Evolutionary conservation across 2,888 invertebrate species (phyloP).

Genomic region (Habroteleia sp.): DNA sequence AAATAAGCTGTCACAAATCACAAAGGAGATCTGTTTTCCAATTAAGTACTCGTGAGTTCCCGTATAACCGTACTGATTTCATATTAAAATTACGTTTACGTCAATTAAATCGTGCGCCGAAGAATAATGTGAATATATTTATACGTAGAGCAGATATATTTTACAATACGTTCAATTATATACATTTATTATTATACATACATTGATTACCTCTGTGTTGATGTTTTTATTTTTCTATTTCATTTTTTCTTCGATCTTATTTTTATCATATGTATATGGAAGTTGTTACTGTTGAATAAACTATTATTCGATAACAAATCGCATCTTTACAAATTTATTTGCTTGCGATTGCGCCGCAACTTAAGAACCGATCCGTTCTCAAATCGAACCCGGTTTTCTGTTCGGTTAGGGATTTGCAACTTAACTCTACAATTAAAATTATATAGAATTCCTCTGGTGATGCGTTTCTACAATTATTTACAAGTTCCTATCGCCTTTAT

Average conservation of each 20-base stretch:
- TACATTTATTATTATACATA: slow-evolving; percentile 61
- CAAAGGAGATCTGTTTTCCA: slow-evolving; percentile 58
- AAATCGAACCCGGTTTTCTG: not conserved
- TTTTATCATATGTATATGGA: slow-evolving; percentile 60
- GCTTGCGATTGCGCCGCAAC: slow-evolving; percentile 1
- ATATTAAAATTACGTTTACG: slow-evolving; percentile 50
- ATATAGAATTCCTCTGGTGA: not conserved
- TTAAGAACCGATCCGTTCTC: slow-evolving; percentile 7
- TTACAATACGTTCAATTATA: slow-evolving; percentile 62
- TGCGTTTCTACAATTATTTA: slow-evolving; percentile 47
- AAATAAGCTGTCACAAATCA: slow-evolving; percentile 59
- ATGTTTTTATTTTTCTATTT: slow-evolving; percentile 62
- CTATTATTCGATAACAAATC: slow-evolving; percentile 53
- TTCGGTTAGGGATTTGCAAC: too few relatives aligned
- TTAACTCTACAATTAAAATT: too few relatives aligned
- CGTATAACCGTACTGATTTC: slow-evolving; percentile 55
- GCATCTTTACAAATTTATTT: slow-evolving; percentile 20
- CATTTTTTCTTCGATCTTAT: slow-evolving; percentile 36
- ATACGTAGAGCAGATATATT: slow-evolving; percentile 59
- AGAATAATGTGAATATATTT: slow-evolving; percentile 55
- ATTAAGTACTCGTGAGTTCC: slow-evolving; percentile 47
- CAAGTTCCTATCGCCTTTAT: slow-evolving; percentile 29
- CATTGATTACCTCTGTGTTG: slow-evolving; percentile 56
- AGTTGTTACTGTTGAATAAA: slow-evolving; percentile 65
- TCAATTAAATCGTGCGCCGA: slow-evolving; percentile 57